Percentiles rank a stretch among this genome's conserved stretches.
Conservation (phyloP, 2,797 vertebrate species). For the Leuciscus waleckii region DNA sequence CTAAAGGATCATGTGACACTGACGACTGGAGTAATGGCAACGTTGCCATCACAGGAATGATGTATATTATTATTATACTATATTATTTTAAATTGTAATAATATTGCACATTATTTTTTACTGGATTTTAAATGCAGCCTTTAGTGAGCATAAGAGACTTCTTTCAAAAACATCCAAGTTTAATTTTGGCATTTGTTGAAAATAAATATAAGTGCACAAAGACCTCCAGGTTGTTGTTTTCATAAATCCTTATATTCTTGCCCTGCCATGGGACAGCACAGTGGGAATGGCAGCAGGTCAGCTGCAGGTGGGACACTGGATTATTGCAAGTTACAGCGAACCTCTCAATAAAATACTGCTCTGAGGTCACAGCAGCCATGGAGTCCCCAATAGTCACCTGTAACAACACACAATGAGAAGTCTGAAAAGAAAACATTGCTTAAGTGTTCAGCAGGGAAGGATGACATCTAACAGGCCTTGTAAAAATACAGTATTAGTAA, state of each 20-base stretch:
- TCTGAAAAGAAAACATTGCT: not conserved
- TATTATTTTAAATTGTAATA: constrained; percentile 1
- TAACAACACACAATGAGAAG: constrained; percentile 7
- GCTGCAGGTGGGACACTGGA: constrained; percentile 68
- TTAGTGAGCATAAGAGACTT: not conserved
- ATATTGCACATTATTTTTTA: not conserved
- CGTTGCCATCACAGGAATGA: not conserved
- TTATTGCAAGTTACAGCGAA: constrained; percentile 63
- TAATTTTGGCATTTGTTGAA: not conserved
- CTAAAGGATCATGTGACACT: not conserved
- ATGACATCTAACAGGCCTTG: not conserved
- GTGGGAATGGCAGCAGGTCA: constrained; percentile 71
- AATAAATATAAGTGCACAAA: constrained; percentile 16
- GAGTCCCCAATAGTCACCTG: not conserved
- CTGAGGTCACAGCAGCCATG: constrained; percentile 28
- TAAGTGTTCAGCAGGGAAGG: not conserved
- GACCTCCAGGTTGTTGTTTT: constrained; percentile 65
- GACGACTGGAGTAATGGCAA: not conserved
- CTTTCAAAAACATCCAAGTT: not conserved
- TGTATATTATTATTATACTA: not conserved
- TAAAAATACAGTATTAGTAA: not conserved
- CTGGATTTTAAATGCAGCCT: not conserved
- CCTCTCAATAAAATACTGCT: constrained; percentile 65
- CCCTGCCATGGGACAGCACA: constrained; percentile 66
- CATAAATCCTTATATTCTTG: constrained; percentile 72